These are phyloP conservation scores for Aricia agestis DNA, from an alignment of 1,140 invertebrate species.

Conservation along the genomic window DNA sequence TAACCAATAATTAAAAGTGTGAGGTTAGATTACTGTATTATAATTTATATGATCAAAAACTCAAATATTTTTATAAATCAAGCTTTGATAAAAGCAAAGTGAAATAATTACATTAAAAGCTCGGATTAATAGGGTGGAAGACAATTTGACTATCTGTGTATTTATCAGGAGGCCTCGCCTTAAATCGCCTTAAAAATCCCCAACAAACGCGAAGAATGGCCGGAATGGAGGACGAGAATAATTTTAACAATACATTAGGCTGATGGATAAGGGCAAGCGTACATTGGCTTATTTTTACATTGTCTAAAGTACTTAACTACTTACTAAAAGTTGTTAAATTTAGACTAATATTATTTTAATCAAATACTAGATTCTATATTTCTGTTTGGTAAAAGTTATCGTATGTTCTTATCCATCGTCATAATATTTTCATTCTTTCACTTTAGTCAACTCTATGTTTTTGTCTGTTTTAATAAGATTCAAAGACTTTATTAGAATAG, in stretches of 20 bases:
- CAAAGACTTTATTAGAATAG: no score
- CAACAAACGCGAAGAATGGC: slow-evolving; percentile 36
- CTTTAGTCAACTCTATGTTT: no score
- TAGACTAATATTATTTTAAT: no score
- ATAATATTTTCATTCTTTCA: no score
- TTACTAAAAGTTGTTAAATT: no score
- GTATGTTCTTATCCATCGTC: no score
- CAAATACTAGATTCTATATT: no score
- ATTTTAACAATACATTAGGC: slow-evolving; percentile 44
- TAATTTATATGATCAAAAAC: no score
- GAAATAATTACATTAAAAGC: slow-evolving; percentile 49
- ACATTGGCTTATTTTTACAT: neutral
- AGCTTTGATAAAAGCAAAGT: neutral
- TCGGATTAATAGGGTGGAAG: slow-evolving; percentile 45
- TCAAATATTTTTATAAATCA: neutral
- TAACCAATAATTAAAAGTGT: no score
- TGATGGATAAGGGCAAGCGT: slow-evolving; percentile 15
- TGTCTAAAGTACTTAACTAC: neutral
- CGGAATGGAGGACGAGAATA: slow-evolving; percentile 45
- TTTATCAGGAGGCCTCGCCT: slow-evolving; percentile 46
- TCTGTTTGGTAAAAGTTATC: no score
- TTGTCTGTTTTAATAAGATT: no score
- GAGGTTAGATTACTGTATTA: no score
- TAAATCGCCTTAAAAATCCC: slow-evolving; percentile 44
- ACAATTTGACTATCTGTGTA: slow-evolving; percentile 54